phyloP scores from a whole-genome alignment of 2,113 vertebrate genomes.

The Rhynchomys soricoides region DNA sequence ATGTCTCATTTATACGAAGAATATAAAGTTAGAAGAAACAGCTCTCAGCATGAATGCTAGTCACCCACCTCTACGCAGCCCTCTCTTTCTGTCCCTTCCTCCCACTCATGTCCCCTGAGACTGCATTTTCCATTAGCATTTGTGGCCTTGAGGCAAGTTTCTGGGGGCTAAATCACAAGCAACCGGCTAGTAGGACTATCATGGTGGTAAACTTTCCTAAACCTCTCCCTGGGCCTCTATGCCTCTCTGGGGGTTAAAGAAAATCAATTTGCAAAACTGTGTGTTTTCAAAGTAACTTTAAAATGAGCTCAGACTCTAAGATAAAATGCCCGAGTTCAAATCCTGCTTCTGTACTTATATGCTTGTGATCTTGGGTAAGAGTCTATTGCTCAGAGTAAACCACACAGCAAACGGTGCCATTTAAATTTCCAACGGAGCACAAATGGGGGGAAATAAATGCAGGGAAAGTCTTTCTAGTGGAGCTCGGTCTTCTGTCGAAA shows the following conservation, averaged over 20 bases:
- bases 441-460: neutral
- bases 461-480: neutral
- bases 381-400: neutral
- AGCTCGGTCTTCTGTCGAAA: too few relatives aligned
- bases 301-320: neutral
- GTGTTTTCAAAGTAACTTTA: slow-evolving; percentile 25
- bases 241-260: neutral
- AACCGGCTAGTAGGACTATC: neutral
- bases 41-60: neutral
- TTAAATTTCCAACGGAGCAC: neutral
- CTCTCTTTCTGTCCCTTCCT: neutral
- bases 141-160: neutral
- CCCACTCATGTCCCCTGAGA: neutral
- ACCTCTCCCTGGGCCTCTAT: neutral
- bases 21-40: neutral
- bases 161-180: neutral
- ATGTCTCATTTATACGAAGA: neutral
- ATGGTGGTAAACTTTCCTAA: neutral
- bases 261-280: slow-evolving; percentile 25
- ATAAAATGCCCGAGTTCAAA: neutral
- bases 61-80: neutral
- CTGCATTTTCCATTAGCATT: neutral
- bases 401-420: neutral
- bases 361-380: neutral
- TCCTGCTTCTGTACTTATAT: neutral